phyloP scores from a whole-genome alignment of 2,888 invertebrate genomes.

The Neoitamus cyanurus region DNA sequence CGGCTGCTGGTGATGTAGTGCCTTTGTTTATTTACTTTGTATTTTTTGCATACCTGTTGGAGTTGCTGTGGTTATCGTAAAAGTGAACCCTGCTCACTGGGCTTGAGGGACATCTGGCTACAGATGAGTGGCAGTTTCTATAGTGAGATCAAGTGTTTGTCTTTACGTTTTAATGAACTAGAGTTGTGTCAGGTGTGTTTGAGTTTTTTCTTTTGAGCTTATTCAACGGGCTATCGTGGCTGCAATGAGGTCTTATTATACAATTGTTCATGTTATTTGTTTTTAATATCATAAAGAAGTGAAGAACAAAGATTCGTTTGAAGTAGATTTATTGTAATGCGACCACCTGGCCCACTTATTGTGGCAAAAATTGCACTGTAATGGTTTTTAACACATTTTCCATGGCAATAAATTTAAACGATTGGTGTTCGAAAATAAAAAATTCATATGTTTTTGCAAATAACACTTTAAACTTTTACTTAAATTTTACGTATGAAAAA shows the following conservation, averaged over 20 bases:
- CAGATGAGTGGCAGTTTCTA: background rate
- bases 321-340: no score
- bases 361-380: no score
- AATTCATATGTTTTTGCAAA: no score
- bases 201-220: background rate
- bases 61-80: background rate
- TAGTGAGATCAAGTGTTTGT: background rate
- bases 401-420: no score
- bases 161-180: background rate
- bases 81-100: no score
- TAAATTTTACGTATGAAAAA: no score
- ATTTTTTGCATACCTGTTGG: background rate
- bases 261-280: background rate
- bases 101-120: background rate
- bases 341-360: no score
- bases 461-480: no score
- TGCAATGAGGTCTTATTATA: background rate
- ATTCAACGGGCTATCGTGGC: background rate
- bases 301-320: no score
- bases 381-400: no score
- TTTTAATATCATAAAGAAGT: background rate
- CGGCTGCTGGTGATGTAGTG: background rate
- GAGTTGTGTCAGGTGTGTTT: background rate
- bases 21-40: background rate
- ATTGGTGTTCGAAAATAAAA: no score